Percentiles rank a stretch among this genome's conserved stretches.
These are phyloP conservation scores for Myrmecophaga tridactyla DNA, from an alignment of 2,113 vertebrate genomes.

Conservation along the genomic window DNA sequence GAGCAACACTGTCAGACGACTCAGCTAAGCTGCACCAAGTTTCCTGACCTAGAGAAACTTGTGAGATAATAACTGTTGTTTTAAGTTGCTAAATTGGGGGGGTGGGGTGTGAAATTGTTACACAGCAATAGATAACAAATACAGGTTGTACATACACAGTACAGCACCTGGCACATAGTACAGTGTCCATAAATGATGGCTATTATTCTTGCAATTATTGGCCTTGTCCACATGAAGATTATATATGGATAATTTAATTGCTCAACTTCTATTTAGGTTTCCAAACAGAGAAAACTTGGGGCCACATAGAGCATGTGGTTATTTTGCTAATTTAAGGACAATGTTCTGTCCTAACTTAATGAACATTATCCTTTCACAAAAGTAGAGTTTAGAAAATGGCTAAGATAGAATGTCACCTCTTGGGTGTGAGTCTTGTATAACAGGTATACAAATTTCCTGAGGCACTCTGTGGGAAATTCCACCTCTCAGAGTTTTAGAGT, in stretches of 20 bases:
- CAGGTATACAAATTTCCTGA: neutral
- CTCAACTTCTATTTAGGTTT: conserved; percentile 9
- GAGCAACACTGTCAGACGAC: neutral
- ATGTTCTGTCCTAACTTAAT: neutral
- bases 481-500: neutral
- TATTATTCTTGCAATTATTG: neutral
- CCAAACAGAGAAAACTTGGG: conserved; percentile 4
- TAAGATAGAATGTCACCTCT: neutral
- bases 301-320: neutral
- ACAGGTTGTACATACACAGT: neutral
- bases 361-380: neutral
- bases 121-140: neutral
- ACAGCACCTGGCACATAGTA: neutral
- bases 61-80: neutral
- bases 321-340: neutral
- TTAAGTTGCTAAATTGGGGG: conserved; percentile 17
- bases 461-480: neutral
- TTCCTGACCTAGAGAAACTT: neutral
- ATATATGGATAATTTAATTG: neutral
- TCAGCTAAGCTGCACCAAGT: neutral
- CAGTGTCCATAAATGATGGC: neutral
- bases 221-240: neutral
- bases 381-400: neutral
- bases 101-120: neutral
- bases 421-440: neutral